Percentiles rank a stretch among this genome's conserved stretches.
Conservation (phyloP, 2,888 invertebrate genomes). For the Achlya flavicornis region DNA sequence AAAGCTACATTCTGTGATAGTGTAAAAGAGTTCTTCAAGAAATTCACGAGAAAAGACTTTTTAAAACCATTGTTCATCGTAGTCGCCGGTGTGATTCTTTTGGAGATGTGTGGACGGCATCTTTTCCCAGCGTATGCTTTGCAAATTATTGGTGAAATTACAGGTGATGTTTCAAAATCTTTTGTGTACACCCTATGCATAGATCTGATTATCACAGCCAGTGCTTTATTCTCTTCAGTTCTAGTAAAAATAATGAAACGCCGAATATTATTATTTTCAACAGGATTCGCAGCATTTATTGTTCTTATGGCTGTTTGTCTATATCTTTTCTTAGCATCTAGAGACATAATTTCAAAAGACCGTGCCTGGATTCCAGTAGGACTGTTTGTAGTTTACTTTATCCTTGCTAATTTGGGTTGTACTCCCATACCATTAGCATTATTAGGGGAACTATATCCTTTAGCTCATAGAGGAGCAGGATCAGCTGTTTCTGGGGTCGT, state of each 20-base stretch:
- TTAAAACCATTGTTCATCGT: constrained; percentile 53
- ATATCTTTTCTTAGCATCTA: constrained; percentile 48
- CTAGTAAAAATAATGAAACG: constrained; percentile 57
- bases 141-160: constrained; percentile 57
- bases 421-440: constrained; percentile 62
- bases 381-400: constrained; percentile 54
- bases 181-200: constrained; percentile 57
- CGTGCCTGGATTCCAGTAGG: constrained; percentile 47
- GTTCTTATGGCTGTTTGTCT: constrained; percentile 45
- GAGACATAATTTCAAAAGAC: constrained; percentile 38
- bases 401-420: constrained; percentile 63
- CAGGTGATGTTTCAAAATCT: constrained; percentile 44
- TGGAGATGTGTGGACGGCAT: constrained; percentile 61
- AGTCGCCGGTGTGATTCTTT: constrained; percentile 40
- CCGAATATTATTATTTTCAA: constrained; percentile 53
- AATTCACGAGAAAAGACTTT: constrained; percentile 58
- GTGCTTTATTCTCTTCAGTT: constrained; percentile 50
- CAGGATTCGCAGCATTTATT: constrained; percentile 49
- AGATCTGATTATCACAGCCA: constrained; percentile 54
- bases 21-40: constrained; percentile 38
- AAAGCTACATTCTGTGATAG: constrained; percentile 23
- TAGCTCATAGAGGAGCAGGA: constrained; percentile 58
- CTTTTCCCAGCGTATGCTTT: constrained; percentile 60
- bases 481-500: constrained; percentile 45
- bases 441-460: constrained; percentile 64